Conservation (phyloP, 2,888 invertebrate genomes). For the Drosophila recens region DNA sequence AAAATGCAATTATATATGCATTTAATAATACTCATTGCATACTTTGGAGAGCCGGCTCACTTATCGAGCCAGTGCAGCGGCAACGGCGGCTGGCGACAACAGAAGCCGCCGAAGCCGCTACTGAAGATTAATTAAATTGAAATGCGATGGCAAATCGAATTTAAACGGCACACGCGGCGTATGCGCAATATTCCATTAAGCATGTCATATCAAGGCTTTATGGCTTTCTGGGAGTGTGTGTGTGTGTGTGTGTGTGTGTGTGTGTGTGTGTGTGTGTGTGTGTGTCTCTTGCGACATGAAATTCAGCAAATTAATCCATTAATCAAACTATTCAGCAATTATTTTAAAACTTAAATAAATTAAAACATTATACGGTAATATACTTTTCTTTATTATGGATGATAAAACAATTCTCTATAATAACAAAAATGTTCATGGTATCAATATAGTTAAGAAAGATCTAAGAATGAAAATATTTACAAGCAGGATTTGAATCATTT, state of each 20-base stretch:
- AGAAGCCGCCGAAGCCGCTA: slow-evolving; percentile 27
- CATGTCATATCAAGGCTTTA: slow-evolving; percentile 12
- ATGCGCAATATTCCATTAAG: slow-evolving; percentile 43
- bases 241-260: too few species aligned
- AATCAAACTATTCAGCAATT: slow-evolving; percentile 25
- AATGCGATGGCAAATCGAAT: slow-evolving; percentile 68
- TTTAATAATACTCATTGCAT: slow-evolving; percentile 63
- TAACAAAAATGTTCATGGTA: too few species aligned
- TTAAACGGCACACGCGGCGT: slow-evolving; percentile 52
- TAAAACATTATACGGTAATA: not conserved
- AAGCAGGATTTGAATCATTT: too few species aligned
- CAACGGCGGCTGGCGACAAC: slow-evolving; percentile 2
- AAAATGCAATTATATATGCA: slow-evolving; percentile 71
- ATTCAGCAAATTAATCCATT: slow-evolving; percentile 47
- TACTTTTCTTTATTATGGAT: too few species aligned
- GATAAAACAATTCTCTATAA: too few species aligned
- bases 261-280: too few species aligned
- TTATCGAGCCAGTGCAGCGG: slow-evolving; percentile 39
- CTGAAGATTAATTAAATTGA: slow-evolving; percentile 70
- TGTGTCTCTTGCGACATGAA: not conserved
- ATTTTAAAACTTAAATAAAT: not conserved
- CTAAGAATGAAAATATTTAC: too few species aligned
- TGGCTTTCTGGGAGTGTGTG: not conserved
- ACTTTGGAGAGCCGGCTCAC: slow-evolving; percentile 50
- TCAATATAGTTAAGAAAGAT: too few species aligned